Evolutionary conservation across 2,113 vertebrate genomes (phyloP), one percentile per base, ranked within the genome.

Genomic region (Dipodomys spectabilis): DNA sequence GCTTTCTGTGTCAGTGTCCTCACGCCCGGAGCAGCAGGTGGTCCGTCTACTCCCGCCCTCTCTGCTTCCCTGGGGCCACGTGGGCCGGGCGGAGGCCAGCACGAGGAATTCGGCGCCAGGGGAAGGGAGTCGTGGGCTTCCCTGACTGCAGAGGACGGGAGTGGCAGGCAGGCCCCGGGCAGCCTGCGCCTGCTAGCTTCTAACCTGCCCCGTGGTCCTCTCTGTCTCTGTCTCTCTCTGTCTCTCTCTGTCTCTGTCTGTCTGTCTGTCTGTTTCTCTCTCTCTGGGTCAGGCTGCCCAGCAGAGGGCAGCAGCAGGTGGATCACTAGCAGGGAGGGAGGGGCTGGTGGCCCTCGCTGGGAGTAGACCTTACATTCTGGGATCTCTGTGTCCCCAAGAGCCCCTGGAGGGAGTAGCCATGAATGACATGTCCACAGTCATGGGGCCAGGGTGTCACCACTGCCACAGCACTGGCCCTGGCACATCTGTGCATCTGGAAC

Each of bases 251-350:
- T 62, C 19, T 62, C 60, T 62, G 8, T 53, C 49, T 53, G 49
- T 53, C 49, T 53, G 8, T 53, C 49, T 53, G 3, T 53, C 49
- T 53, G 7, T 53, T 1, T 53, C 49, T 53, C 49, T 53, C 8
- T 53, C 49, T 53, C 49, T 53, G 49, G 45, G 71, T 45, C 0
- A 0, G 5, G 0, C 0, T 5, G 4, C 65, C 87, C 98, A 79
- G 97, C 96, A 98, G 98, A 94, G 97, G 97, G 98, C 98, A 95
- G 96, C 93, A 96, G 92, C 12, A 13, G 80, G 90, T 67, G 23
- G 44, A 86, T 62, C 20, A 6, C n/a, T 12, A 5, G 65, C 4
- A 0, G 35, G 10, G n/a, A 7, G 2, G 22, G 49, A 67, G n/a
- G 10, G 27, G 62, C 1, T 77, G 1, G 53, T 4, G 32, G 30